phyloP scores from a whole-genome alignment of 2,888 invertebrate species.

The Lymantria dispar region DNA sequence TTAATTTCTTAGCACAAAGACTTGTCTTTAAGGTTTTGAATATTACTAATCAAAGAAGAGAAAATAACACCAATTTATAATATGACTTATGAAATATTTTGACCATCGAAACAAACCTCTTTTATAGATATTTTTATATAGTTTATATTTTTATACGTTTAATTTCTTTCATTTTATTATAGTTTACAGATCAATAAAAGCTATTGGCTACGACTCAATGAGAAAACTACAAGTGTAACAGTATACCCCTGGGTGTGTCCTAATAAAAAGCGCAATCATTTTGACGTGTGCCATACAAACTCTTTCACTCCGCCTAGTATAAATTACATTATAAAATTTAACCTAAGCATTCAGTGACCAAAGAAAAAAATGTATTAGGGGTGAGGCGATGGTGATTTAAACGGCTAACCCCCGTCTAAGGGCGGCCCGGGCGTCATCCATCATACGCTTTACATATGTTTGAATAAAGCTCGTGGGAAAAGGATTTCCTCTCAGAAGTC shows the following conservation, averaged over 20 bases:
- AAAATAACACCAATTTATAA: no score
- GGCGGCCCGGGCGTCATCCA: slow-evolving; percentile 74
- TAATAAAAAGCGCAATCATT: slow-evolving; percentile 74
- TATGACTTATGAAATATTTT: no score
- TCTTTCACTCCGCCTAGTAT: slow-evolving; percentile 59
- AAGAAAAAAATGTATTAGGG: slow-evolving; percentile 70
- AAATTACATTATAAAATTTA: slow-evolving; percentile 78
- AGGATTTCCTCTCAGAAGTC: slow-evolving; percentile 82
- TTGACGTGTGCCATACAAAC: slow-evolving; percentile 71
- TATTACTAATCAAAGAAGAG: no score
- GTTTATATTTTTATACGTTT: no score
- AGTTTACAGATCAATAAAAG: no score
- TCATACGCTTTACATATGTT: slow-evolving; percentile 84
- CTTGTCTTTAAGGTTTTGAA: no score
- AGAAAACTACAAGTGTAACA: slow-evolving; percentile 37
- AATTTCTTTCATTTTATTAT: no score
- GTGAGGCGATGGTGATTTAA: slow-evolving; percentile 76
- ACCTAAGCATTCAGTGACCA: slow-evolving; percentile 66
- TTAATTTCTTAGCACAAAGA: no score
- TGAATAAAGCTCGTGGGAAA: slow-evolving; percentile 83
- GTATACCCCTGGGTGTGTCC: slow-evolving; percentile 55
- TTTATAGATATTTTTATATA: no score
- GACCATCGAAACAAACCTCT: no score
- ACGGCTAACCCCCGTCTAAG: slow-evolving; percentile 66
- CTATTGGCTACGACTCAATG: not conserved